Percentiles rank a stretch among this genome's conserved stretches.
phyloP scores from a whole-genome alignment of 2,888 invertebrate species.

The Ryuthela nishihirai region DNA sequence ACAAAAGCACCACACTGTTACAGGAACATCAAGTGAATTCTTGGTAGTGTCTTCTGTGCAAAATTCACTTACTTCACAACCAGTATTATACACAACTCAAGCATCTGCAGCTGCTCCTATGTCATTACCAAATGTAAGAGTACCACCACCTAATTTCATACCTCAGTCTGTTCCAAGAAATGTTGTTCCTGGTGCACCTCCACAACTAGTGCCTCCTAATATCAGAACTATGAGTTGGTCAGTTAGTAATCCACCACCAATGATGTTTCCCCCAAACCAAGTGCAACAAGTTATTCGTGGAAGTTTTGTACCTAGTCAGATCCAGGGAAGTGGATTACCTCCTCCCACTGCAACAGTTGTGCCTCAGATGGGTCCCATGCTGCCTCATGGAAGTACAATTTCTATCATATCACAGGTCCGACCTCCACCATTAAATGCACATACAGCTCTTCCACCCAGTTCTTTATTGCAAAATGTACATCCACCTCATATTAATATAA shows the following conservation, averaged over 20 bases:
- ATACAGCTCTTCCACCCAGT: conserved; percentile 13
- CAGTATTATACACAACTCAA: conserved; percentile 10
- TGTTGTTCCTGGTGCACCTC: conserved; percentile 1
- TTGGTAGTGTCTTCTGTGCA: conserved; percentile 1
- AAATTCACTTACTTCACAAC: conserved; percentile 8
- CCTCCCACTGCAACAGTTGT: conserved; percentile 24
- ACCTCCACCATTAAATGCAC: conserved; percentile 14
- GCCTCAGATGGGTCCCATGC: conserved; percentile 25
- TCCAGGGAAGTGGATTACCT: conserved; percentile 20
- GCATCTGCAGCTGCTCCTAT: conserved; percentile 13
- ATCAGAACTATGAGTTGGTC: conserved; percentile 27
- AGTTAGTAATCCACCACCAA: conserved; percentile 18
- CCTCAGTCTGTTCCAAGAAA: conserved; percentile 36
- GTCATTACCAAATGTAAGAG: conserved; percentile 41
- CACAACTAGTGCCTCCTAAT: conserved; percentile 30
- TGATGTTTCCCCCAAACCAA: conserved; percentile 30
- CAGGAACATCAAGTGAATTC: conserved; percentile 14
- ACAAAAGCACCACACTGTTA: neutral
- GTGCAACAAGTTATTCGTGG: conserved; percentile 33
- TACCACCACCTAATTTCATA: conserved; percentile 44
- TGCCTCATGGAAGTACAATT: conserved; percentile 21
- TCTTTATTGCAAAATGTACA: conserved; percentile 23
- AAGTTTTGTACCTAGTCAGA: conserved; percentile 32
- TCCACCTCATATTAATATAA: conserved; percentile 13
- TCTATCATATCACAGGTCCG: conserved; percentile 22